Base-by-base conservation (phyloP, 2,888 invertebrate genomes). In the Chymomyza procnemis region DNA sequence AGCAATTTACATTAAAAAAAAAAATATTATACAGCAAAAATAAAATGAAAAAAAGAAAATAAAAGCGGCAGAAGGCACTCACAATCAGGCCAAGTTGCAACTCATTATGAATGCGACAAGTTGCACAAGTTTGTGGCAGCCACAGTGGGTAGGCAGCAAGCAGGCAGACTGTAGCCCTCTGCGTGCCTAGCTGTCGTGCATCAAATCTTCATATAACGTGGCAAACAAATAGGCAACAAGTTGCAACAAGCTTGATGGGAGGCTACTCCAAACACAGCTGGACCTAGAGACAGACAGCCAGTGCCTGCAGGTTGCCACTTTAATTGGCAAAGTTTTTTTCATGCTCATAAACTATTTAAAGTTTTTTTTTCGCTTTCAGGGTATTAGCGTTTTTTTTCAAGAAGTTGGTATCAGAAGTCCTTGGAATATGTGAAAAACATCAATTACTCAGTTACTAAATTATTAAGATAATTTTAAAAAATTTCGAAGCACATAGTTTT, bases 91-190 rank as follows among this genome's bases (percentile, higher is more conserved):
- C 16, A 16, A 18, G 19, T 18, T 18, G 50, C 19, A 50, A 6
- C 50, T 81, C 84, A 81, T 81, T 81, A 83, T 84, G 80, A 80
- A 80, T 81, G 80, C 80, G 61, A 74, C 76, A 66, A 41, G 66
- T 67, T 61, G 60, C 46, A 70, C 21, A 41, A 41, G 34, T 41
- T 41, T 41, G 47, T 61, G 50, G 63, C 16, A 56, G 46, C 62
- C 61, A 54, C 48, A 50, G 66, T 61, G 55, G 56, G 48, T 26
- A 26, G 34, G 50, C 47, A 47, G 16, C 47, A 2, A 47, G 16
- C 47, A 2, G 16, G n/a, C 14, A 47, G 47, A n/a, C 6, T n/a
- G 19, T 2, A 16, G 19, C 9, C 14, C 16, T 50, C 50, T 50
- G 50, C 50, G 50, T 50, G 50, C 50, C 50, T 14, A 50, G 50